These are phyloP conservation scores for Podarcis muralis DNA, from an alignment of 2,113 vertebrate genomes.

Conservation along the genomic window DNA sequence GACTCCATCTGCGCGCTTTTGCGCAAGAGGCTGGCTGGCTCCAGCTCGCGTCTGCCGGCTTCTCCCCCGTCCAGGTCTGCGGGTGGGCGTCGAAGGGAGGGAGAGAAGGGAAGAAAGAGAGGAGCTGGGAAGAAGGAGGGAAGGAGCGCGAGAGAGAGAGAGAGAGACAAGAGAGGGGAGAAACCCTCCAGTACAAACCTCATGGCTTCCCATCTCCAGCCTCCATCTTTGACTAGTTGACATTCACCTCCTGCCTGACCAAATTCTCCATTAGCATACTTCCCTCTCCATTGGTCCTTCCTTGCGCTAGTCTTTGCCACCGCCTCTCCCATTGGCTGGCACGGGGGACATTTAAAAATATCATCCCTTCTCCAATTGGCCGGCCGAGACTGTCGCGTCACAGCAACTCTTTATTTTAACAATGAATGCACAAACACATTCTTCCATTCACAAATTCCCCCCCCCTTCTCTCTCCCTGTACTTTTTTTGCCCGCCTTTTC, in stretches of 20 bases:
- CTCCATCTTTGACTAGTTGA: constrained; percentile 98
- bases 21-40: too few species aligned
- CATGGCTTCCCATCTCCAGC: constrained; percentile 86
- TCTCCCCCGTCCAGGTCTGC: not conserved
- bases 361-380: constrained; percentile 78
- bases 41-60: too few species aligned
- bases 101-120: too few species aligned
- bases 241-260: constrained; percentile 92
- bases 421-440: constrained; percentile 89
- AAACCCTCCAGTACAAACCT: constrained; percentile 79
- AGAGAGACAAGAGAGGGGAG: not conserved
- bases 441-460: constrained; percentile 89
- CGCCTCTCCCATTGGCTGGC: constrained; percentile 75
- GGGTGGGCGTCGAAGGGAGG: constrained; percentile 19
- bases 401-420: constrained; percentile 87
- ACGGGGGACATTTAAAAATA: constrained; percentile 80
- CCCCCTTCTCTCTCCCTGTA: constrained; percentile 21
- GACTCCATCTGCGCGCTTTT: too few species aligned
- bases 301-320: constrained; percentile 79
- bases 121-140: not conserved
- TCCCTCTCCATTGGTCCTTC: constrained; percentile 78
- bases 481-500: constrained; percentile 74
- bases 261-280: constrained; percentile 87
- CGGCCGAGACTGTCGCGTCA: constrained; percentile 66
- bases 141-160: not conserved